These are phyloP conservation scores for Chionoecetes opilio DNA, from an alignment of 1,140 invertebrate genomes.

Conservation along the genomic window DNA sequence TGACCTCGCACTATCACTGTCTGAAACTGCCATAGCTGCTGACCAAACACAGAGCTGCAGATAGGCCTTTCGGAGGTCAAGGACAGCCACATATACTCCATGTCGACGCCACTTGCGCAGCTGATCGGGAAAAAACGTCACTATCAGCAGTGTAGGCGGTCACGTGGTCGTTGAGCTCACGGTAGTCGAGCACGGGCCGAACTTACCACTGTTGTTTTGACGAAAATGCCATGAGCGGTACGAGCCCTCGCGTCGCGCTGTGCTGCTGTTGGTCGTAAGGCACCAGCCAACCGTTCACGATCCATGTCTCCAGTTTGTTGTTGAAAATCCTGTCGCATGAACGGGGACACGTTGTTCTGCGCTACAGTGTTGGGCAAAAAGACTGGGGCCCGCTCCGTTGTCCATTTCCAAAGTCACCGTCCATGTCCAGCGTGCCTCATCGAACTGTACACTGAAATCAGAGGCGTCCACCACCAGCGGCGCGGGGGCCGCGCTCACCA, in stretches of 20 bases:
- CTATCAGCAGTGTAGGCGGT: neutral
- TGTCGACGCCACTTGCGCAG: neutral
- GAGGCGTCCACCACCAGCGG: neutral
- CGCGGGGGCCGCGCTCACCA: neutral
- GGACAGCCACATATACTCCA: too few relatives aligned
- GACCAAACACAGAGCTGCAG: too few relatives aligned
- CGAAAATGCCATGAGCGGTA: neutral
- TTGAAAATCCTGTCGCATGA: neutral
- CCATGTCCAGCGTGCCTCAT: neutral
- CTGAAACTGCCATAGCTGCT: too few relatives aligned
- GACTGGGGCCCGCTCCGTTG: neutral
- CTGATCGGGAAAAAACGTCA: neutral
- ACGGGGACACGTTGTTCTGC: neutral
- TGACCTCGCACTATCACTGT: too few relatives aligned
- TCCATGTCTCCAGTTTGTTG: neutral
- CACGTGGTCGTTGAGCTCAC: neutral
- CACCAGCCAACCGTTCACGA: neutral
- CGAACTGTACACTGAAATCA: neutral
- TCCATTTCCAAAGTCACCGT: neutral
- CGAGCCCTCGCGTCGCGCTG: neutral
- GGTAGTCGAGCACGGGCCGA: conserved; percentile 21
- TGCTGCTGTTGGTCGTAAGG: neutral
- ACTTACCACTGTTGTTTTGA: neutral
- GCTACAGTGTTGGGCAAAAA: neutral
- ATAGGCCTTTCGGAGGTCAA: too few relatives aligned